These are phyloP conservation scores for Rhinopomastus cyanomelas DNA, from an alignment of 2,113 vertebrate genomes.

Conservation along the genomic window DNA sequence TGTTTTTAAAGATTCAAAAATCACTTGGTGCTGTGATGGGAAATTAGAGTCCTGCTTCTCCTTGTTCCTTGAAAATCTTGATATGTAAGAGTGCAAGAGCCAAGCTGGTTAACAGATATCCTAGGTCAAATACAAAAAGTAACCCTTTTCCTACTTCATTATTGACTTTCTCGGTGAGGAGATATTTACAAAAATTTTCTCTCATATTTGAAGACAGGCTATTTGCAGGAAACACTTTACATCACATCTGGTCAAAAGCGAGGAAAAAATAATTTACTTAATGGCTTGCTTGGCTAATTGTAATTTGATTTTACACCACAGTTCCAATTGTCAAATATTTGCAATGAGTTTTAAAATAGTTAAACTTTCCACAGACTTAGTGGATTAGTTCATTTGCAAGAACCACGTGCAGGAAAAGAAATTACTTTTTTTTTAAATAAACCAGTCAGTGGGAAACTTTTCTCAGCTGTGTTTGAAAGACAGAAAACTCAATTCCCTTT, in stretches of 20 bases:
- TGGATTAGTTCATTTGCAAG: not conserved
- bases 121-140: not conserved
- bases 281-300: not conserved
- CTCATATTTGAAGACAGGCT: not conserved
- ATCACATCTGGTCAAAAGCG: not conserved
- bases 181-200: not conserved
- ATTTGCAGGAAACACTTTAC: not conserved
- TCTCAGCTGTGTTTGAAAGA: not conserved
- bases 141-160: not conserved
- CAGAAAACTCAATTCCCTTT: not conserved
- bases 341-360: not conserved
- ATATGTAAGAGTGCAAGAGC: not conserved
- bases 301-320: not conserved
- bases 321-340: not conserved
- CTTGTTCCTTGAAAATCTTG: not conserved
- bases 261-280: not conserved
- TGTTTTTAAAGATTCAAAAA: not conserved
- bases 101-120: not conserved
- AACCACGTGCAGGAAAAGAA: not conserved
- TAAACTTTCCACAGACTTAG: not conserved
- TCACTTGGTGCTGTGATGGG: not conserved
- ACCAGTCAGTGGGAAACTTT: not conserved
- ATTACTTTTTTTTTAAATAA: not conserved
- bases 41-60: not conserved
- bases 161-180: not conserved